These are phyloP conservation scores for Benitochromis conjunctus DNA, from an alignment of 2,113 vertebrate species.

Conservation along the genomic window DNA sequence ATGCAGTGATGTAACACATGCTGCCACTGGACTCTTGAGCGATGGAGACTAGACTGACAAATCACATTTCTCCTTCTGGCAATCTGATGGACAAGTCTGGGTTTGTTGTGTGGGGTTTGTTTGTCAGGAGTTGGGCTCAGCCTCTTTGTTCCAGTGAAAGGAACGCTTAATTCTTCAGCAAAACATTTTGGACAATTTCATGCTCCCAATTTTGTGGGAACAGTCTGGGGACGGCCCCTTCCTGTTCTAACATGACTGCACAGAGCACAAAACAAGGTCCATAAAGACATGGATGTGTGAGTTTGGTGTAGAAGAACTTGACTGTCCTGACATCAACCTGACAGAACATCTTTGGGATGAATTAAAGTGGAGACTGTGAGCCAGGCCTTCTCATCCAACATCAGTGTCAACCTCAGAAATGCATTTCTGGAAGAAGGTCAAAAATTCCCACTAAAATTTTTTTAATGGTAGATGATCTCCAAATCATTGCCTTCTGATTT, in stretches of 20 bases:
- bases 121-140: not conserved
- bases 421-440: not conserved
- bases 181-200: not conserved
- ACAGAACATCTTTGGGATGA: not conserved
- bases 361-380: not conserved
- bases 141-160: not conserved
- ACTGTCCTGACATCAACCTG: not conserved
- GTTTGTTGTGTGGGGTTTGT: not conserved
- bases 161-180: not conserved
- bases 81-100: not conserved
- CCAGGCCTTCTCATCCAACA: not conserved
- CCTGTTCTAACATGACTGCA: not conserved
- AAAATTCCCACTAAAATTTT: not conserved
- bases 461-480: not conserved
- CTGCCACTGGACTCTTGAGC: not conserved
- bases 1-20: not conserved
- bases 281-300: not conserved
- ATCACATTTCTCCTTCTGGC: not conserved
- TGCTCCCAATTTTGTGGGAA: not conserved
- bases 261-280: not conserved
- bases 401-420: not conserved
- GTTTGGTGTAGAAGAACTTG: not conserved
- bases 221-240: not conserved
- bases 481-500: not conserved
- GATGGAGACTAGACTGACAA: not conserved